phyloP scores from a whole-genome alignment of 2,888 invertebrate species.

The Ligdia adustata region DNA sequence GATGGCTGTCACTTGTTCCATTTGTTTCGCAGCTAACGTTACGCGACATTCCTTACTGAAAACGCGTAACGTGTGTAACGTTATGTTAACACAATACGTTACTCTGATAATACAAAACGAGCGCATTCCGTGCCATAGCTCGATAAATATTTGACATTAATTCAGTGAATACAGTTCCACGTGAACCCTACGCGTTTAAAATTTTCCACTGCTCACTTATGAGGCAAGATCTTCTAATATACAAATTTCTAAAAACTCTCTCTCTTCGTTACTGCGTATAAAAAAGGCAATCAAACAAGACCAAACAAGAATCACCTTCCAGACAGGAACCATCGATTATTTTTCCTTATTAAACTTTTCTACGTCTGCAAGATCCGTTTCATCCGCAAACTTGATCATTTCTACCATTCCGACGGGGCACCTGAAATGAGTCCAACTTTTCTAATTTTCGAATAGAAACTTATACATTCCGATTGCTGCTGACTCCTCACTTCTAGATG shows the following conservation, averaged over 20 bases:
- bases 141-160: too few species aligned
- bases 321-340: conserved; percentile 32
- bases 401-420: conserved; percentile 51
- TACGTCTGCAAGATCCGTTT: conserved; percentile 45
- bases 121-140: too few species aligned
- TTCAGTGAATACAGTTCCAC: too few species aligned
- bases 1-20: too few species aligned
- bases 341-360: conserved; percentile 48
- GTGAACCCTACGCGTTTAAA: too few species aligned
- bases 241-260: background rate
- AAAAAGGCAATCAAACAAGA: background rate
- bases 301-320: conserved; percentile 14
- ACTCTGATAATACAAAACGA: too few species aligned
- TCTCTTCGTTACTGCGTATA: background rate
- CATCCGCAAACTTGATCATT: conserved; percentile 66
- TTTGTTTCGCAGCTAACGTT: too few species aligned
- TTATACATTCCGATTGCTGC: conserved; percentile 51
- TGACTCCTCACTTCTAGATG: conserved; percentile 16
- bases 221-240: too few species aligned
- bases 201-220: too few species aligned
- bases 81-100: too few species aligned
- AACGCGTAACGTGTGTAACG: too few species aligned
- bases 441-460: conserved; percentile 75
- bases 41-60: too few species aligned
- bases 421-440: conserved; percentile 69